Base-by-base conservation (phyloP, 2,888 invertebrate genomes). In the Leucoptera coffeella region DNA sequence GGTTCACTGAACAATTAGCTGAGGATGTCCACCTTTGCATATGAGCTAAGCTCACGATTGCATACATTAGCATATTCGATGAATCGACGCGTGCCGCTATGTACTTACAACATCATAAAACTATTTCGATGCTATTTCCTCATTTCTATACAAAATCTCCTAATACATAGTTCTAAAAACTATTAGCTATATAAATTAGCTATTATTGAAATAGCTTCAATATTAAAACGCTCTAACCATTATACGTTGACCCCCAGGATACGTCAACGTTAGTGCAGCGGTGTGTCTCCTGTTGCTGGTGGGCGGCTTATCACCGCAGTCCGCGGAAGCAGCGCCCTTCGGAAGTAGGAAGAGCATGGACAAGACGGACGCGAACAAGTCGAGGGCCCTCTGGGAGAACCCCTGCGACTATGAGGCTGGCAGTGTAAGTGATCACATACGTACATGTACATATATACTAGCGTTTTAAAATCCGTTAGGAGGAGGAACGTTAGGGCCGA, bases 21-120 rank as follows among this genome's bases (percentile, higher is more conserved):
- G 62, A 67, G 67, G 67, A 64, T 67, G 67, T 64, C 62, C 56
- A 69, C 67, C 67, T 65, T 60, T 61, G 53, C 50, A 54, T 49
- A 17, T 9, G 17, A 7, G 45, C 43, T 50, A 50, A 44, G 55
- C 56, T 62, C 61, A 62, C 55, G 62, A 69, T 69, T 69, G 65
- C 9, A 56, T 39, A 49, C 67, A 69, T 69, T 67, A 67, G 62
- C 67, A 67, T 67, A 67, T 65, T 62, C 62, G 64, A 65, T 60
- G 60, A 43, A 52, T 56, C 50, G 50, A 57, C 53, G 47, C 60
- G 65, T 53, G 53, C 50, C 54, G 65, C 67, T n/a, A n/a, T n/a
- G n/a, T n/a, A n/a, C n/a, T n/a, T n/a, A n/a, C n/a, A n/a, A 5
- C 9, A 17, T 17, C n/a, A n/a, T n/a, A n/a, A n/a, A n/a, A n/a